Percentiles rank a stretch among this genome's conserved stretches.
Evolutionary conservation across 2,888 invertebrate genomes (phyloP).

Genomic region (Eupithecia vulgata): DNA sequence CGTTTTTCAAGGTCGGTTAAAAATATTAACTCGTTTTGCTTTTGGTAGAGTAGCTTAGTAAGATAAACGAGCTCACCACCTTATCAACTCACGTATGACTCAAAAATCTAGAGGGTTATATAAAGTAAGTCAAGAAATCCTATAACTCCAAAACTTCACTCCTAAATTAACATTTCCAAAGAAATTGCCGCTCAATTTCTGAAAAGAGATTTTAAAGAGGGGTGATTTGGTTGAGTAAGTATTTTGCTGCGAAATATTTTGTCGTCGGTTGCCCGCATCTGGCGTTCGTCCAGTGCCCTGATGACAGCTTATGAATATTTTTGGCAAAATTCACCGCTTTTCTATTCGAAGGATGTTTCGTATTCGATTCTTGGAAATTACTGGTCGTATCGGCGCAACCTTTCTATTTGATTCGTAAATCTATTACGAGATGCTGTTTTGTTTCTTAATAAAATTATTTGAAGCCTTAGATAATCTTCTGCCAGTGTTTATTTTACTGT

Average conservation of each 20-base stretch:
- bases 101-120: background rate
- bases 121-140: slow-evolving; percentile 6
- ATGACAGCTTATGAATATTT: slow-evolving; percentile 84
- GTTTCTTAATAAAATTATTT: slow-evolving; percentile 23
- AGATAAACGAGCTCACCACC: background rate
- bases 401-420: slow-evolving; percentile 30
- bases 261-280: slow-evolving; percentile 79
- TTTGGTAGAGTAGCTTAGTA: background rate
- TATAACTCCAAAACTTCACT: slow-evolving; percentile 44
- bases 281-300: slow-evolving; percentile 81
- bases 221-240: slow-evolving; percentile 78
- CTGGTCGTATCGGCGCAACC: slow-evolving; percentile 29
- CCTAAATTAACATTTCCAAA: slow-evolving; percentile 60
- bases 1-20: no score
- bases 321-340: slow-evolving; percentile 76
- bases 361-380: slow-evolving; percentile 68
- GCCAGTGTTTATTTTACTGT: slow-evolving; percentile 50
- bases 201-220: slow-evolving; percentile 78
- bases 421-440: background rate
- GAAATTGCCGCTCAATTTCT: slow-evolving; percentile 71
- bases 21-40: background rate
- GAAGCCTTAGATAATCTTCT: slow-evolving; percentile 19
- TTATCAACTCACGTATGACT: background rate
- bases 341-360: slow-evolving; percentile 66
- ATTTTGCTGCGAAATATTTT: slow-evolving; percentile 81